These are phyloP conservation scores for Hylaeus anthracinus DNA, from an alignment of 1,140 invertebrate genomes.

Conservation along the genomic window DNA sequence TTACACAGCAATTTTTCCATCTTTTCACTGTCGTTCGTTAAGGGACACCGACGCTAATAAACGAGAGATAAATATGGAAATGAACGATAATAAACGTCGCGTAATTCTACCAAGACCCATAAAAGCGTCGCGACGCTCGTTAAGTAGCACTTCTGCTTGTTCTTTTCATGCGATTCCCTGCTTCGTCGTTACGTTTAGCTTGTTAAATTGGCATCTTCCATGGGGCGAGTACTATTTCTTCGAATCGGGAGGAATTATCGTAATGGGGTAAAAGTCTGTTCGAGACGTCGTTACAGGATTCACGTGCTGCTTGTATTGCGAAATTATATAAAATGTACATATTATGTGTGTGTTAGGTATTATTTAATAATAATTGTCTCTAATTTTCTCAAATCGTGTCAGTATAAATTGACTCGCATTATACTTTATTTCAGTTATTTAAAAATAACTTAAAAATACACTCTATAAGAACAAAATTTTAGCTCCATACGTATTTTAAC, in stretches of 20 bases:
- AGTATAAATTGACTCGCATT: too few relatives aligned
- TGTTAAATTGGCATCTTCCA: neutral
- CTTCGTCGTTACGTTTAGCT: neutral
- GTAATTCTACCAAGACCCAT: constrained; percentile 3
- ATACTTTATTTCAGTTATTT: too few relatives aligned
- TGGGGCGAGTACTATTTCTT: neutral
- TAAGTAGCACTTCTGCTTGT: neutral
- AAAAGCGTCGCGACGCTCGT: neutral
- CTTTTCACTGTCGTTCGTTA: constrained; percentile 2
- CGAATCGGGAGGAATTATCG: neutral
- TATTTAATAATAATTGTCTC: too few relatives aligned
- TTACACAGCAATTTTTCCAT: constrained; percentile 35
- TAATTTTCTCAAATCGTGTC: too few relatives aligned
- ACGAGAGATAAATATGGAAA: constrained; percentile 5
- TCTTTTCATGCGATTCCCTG: neutral
- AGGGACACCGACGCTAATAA: constrained; percentile 10
- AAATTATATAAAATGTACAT: too few relatives aligned
- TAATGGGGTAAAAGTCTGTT: too few relatives aligned
- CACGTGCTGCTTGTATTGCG: too few relatives aligned
- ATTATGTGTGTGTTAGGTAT: too few relatives aligned
- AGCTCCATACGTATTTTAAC: too few relatives aligned
- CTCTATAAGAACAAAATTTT: too few relatives aligned
- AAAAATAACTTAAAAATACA: too few relatives aligned
- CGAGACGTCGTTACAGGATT: neutral
- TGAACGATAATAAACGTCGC: constrained; percentile 18